Conservation (phyloP, 1,140 invertebrate species). For the Vanessa atalanta region DNA sequence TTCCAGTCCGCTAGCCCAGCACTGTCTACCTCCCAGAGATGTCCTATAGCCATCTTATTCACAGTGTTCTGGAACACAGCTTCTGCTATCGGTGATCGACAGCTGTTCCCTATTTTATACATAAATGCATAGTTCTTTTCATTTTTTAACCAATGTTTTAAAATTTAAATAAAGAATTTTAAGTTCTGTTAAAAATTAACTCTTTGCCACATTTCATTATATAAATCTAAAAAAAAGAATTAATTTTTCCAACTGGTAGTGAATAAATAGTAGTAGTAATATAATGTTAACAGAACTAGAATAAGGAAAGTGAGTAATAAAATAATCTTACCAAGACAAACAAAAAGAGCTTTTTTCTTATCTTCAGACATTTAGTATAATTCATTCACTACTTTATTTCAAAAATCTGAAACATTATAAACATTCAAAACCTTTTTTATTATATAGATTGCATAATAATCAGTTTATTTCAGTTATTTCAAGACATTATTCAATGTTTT, state of each 20-base stretch:
- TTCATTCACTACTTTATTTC: not conserved
- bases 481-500: too few relatives aligned
- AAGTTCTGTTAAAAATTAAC: too few relatives aligned
- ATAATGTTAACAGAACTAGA: too few relatives aligned
- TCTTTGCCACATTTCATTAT: too few relatives aligned
- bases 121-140: too few relatives aligned
- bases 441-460: not conserved
- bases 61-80: constrained; percentile 35
- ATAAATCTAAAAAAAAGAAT: too few relatives aligned
- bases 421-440: not conserved
- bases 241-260: too few relatives aligned
- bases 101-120: constrained; percentile 26
- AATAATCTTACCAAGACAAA: constrained; percentile 32
- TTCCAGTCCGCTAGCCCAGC: constrained; percentile 38
- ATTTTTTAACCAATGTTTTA: too few relatives aligned
- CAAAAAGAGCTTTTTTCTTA: constrained; percentile 32
- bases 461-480: too few relatives aligned
- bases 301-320: not conserved
- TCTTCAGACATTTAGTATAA: constrained; percentile 21
- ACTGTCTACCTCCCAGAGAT: constrained; percentile 38
- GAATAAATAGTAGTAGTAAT: too few relatives aligned
- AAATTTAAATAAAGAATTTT: too few relatives aligned
- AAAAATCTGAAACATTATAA: not conserved
- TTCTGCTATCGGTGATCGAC: constrained; percentile 36
- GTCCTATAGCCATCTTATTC: constrained; percentile 32